Conservation (phyloP, 2,888 invertebrate genomes). For the Polydrusus pterygomalis region DNA sequence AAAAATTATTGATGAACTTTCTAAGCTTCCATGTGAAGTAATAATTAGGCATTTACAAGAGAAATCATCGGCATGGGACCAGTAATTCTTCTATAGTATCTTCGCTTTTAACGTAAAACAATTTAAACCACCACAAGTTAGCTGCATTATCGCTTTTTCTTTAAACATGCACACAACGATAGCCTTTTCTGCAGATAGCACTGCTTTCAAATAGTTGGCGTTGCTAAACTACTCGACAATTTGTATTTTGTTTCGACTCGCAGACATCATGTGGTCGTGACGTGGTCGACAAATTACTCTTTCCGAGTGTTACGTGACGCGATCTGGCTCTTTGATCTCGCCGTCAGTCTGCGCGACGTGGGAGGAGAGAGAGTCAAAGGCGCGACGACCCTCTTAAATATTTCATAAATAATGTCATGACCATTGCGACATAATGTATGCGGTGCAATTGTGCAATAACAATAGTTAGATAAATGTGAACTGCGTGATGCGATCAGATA, state of each 20-base stretch:
- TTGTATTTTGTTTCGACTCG: slow-evolving; percentile 18
- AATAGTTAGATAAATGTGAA: slow-evolving; percentile 18
- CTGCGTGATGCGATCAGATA: slow-evolving; percentile 2
- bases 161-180: too few species aligned
- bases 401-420: slow-evolving; percentile 60
- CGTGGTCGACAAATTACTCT: slow-evolving; percentile 45
- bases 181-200: too few species aligned
- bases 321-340: slow-evolving; percentile 46
- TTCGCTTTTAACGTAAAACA: too few species aligned
- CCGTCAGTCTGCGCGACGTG: slow-evolving; percentile 38
- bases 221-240: too few species aligned
- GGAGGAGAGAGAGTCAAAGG: slow-evolving; percentile 37
- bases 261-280: slow-evolving; percentile 43
- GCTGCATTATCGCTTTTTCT: too few species aligned
- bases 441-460: slow-evolving; percentile 22
- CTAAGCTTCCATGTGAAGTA: too few species aligned
- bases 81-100: too few species aligned
- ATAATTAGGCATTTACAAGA: too few species aligned
- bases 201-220: too few species aligned
- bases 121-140: too few species aligned
- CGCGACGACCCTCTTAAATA: slow-evolving; percentile 58
- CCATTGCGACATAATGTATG: slow-evolving; percentile 53
- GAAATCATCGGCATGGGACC: too few species aligned
- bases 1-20: too few species aligned
- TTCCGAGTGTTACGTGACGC: slow-evolving; percentile 43